These are phyloP conservation scores for Drosophila ercepeae DNA, from an alignment of 1,140 invertebrate species.

Conservation along the genomic window DNA sequence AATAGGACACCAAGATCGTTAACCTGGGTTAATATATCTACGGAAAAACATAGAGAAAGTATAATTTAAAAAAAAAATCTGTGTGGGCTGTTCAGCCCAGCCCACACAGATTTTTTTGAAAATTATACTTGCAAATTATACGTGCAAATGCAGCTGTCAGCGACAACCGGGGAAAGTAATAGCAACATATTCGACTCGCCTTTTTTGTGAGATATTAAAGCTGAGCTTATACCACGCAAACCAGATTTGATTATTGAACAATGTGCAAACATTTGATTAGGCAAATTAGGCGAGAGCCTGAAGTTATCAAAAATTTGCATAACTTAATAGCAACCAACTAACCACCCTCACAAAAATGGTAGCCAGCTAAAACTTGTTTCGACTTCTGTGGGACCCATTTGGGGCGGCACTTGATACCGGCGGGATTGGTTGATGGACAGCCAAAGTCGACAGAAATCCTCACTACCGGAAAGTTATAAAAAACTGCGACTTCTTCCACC, in stretches of 20 bases:
- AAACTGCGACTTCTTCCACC: conserved; percentile 41
- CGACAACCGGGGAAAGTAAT: conserved; percentile 78
- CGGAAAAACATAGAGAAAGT: too few relatives aligned
- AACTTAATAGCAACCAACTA: too few relatives aligned
- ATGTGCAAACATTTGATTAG: conserved; percentile 1
- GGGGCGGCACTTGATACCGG: too few relatives aligned
- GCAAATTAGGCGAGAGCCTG: too few relatives aligned
- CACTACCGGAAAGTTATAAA: conserved; percentile 67
- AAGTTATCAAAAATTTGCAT: too few relatives aligned
- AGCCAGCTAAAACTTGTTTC: not conserved
- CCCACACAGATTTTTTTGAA: too few relatives aligned
- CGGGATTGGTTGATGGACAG: conserved; percentile 12
- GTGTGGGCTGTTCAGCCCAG: too few relatives aligned
- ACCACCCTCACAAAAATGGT: too few relatives aligned
- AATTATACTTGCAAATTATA: too few relatives aligned
- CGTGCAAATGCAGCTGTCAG: conserved; percentile 63
- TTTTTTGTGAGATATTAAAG: conserved; percentile 34
- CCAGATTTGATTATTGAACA: conserved; percentile 16
- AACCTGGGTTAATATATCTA: too few relatives aligned
- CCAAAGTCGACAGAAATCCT: conserved; percentile 60
- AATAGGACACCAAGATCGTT: too few relatives aligned
- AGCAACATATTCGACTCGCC: conserved; percentile 79
- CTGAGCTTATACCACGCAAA: conserved; percentile 15
- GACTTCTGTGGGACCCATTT: conserved; percentile 14
- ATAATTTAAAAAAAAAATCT: too few relatives aligned